These are phyloP conservation scores for Oncorhynchus clarkii DNA, from an alignment of 2,113 vertebrate genomes.

Conservation along the genomic window DNA sequence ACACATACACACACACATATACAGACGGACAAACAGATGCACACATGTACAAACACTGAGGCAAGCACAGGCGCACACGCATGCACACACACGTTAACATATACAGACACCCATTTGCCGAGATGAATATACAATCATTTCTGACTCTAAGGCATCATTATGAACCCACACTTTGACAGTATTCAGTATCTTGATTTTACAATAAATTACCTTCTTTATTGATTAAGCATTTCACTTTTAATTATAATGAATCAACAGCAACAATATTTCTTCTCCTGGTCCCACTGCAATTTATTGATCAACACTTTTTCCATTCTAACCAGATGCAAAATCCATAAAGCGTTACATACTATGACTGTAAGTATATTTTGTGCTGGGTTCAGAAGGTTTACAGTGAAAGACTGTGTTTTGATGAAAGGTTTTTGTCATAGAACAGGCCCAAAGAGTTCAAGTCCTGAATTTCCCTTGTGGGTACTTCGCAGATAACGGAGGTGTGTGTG, in stretches of 20 bases:
- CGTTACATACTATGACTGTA: slow-evolving; percentile 1
- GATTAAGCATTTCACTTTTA: slow-evolving; percentile 21
- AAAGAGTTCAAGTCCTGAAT: not conserved
- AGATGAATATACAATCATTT: not conserved
- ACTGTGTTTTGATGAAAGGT: slow-evolving; percentile 13
- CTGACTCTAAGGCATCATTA: slow-evolving; percentile 14
- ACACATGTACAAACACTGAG: no score
- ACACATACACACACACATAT: not conserved
- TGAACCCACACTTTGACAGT: slow-evolving; percentile 22
- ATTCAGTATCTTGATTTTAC: slow-evolving; percentile 8
- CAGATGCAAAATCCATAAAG: slow-evolving; percentile 40
- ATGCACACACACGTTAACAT: no score
- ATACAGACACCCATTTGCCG: slow-evolving; percentile 8
- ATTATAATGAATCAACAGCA: slow-evolving; percentile 31
- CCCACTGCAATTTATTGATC: slow-evolving; percentile 21
- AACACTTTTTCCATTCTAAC: slow-evolving; percentile 32
- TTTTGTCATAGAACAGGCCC: slow-evolving; percentile 18
- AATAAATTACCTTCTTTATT: slow-evolving; percentile 39
- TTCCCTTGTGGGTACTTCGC: no score
- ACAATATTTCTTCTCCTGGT: not conserved
- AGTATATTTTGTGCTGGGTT: slow-evolving; percentile 31
- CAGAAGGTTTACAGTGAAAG: slow-evolving; percentile 42
- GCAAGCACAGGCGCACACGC: no score
- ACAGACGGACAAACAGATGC: no score
- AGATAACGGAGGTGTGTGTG: no score